Evolutionary conservation across 2,113 vertebrate genomes (phyloP).

Genomic region (Sus scrofa): DNA sequence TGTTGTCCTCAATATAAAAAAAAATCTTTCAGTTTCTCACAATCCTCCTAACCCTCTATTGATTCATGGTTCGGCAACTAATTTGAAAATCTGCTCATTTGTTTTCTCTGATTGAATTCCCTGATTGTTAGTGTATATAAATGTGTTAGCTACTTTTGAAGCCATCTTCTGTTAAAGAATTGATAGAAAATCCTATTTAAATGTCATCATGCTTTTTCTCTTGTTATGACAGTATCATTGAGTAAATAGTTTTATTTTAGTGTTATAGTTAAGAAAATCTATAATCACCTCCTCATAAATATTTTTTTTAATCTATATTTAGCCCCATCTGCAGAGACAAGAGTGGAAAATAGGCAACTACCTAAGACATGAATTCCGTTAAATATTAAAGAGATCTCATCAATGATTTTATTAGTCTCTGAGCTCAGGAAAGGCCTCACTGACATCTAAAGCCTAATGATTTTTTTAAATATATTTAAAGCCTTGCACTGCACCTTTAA

Average conservation of each 20-base stretch:
- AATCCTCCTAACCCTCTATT: constrained; percentile 73
- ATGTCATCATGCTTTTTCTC: constrained; percentile 79
- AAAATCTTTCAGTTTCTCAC: constrained; percentile 66
- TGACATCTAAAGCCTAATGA: constrained; percentile 89
- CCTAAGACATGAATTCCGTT: constrained; percentile 88
- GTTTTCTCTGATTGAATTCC: constrained; percentile 85
- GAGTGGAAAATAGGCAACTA: constrained; percentile 87
- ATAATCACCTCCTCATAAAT: constrained; percentile 84
- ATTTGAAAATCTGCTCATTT: constrained; percentile 80
- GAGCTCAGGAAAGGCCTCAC: constrained; percentile 86
- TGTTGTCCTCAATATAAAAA: constrained; percentile 59
- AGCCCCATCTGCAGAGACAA: constrained; percentile 80
- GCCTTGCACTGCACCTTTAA: constrained; percentile 89
- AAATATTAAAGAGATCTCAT: constrained; percentile 92
- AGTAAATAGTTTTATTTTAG: constrained; percentile 89
- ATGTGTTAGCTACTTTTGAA: constrained; percentile 84
- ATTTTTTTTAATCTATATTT: constrained; percentile 85
- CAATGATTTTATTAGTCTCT: constrained; percentile 91
- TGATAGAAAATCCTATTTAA: constrained; percentile 86
- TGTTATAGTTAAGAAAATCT: constrained; percentile 86
- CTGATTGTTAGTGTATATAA: constrained; percentile 86
- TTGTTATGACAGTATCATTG: constrained; percentile 86
- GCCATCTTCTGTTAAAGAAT: constrained; percentile 83
- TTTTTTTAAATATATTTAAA: constrained; percentile 89
- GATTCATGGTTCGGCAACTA: constrained; percentile 82